Evolutionary conservation across 2,888 invertebrate genomes (phyloP), one percentile per base, ranked within the genome.

Genomic region (Agrotis segetum): DNA sequence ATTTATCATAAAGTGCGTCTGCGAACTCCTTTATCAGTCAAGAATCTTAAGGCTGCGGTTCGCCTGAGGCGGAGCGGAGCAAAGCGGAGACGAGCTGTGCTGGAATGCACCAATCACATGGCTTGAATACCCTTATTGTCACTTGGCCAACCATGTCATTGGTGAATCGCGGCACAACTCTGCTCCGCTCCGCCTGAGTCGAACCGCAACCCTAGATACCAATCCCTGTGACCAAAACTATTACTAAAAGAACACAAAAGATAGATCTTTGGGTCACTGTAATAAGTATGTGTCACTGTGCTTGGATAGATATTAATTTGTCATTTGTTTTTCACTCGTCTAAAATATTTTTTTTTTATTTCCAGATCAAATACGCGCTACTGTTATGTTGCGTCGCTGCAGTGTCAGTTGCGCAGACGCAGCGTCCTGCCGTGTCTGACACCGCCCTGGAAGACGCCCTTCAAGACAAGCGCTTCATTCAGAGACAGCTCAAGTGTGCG

Each of bases 401-500:
- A 2, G 89, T 86, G 7, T 90, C 87, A 79, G 84, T 85, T 46
- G 92, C 92, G 52, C 90, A 88, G 77, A 85, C 87, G 46, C 82
- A 93, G 84, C 92, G 96, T 78, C 95, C 96, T 4, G 91, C 94
- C 24, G 96, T 98, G 56, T 96, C 97, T 0, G 97, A 98, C 90
- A 97, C 97, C 24, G 97, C 97, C 47, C 92, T 98, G 13, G 97
- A 98, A 53, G 96, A 96, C 58, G 97, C 97, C 0, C 95, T 98
- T 70, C 97, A 96, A 81, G 98, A 98, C 92, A 97, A 97, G 88
- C 95, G 98, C 60, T 98, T 98, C 87, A 96, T 98, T 74, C 96
- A 96, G 91, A 96, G 97, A 82, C 98, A 98, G 89, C 95, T 98
- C 67, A 97, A 98, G 91, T 98, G 98, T 88, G 97, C 97, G 14